Base-by-base conservation (phyloP, 2,888 invertebrate species). In the Lochmaea capreae region DNA sequence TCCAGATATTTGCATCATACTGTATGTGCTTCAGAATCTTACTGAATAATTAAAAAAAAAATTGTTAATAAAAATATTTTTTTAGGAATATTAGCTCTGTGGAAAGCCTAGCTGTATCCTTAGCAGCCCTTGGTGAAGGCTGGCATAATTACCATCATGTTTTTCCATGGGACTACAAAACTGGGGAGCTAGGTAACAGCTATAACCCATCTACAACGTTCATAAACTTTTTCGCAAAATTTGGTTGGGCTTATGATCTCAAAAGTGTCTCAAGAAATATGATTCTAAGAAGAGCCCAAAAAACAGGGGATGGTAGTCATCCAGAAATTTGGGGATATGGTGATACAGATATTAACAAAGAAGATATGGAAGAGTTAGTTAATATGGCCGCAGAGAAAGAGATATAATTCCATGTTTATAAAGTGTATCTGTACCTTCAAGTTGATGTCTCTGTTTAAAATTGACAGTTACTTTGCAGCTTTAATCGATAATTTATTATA, bases 131-230 rank as follows among this genome's bases (percentile, higher is more conserved):
- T 16, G 95, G 95, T 0, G 95, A 95, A 83, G 95, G 94, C 16
- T 95, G 94, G 94, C 95, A 95, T 86, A 95, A 95, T 86, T 95
- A 93, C 84, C 94, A 95, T 83, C 94, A 95, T 84, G 94, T 93
- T 14, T 93, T 93, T 83, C 91, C 87, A 0, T 90, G 88, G 89
- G 90, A 88, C 78, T 90, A 88, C 84, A 90, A 87, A 84, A 90
- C 89, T 80, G 91, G 85, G 81, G 91, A 90, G 86, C 76, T 87
- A 69, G 87, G 87, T n/a, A 82, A 81, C 71, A 63, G 65, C 5
- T 84, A 81, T 72, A 97, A 97, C 84, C 84, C 93, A 0, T 95
- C 96, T 0, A 95, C 96, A 0, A 89, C 89, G 0, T 93, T 96
- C 80, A 95, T 97, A 77, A 93, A 97, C 84, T 87, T 91, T 6